Evolutionary conservation across 2,113 vertebrate genomes (phyloP).

Genomic region (Callochromis pleurospilus): DNA sequence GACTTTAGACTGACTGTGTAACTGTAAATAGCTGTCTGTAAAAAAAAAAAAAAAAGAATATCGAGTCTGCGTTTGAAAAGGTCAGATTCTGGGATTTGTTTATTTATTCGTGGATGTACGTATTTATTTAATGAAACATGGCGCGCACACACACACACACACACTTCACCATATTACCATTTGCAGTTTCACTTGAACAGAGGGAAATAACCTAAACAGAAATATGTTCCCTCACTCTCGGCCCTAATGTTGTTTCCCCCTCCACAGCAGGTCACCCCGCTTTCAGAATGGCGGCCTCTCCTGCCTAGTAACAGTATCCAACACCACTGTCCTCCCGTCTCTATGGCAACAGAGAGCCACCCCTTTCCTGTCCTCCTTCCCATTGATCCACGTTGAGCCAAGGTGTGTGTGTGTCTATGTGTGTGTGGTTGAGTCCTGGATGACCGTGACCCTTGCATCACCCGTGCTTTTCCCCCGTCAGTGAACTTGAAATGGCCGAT

Average conservation of each 20-base stretch:
- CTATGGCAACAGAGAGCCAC: conserved; percentile 71
- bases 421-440: background rate
- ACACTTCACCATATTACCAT: background rate
- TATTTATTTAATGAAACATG: background rate
- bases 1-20: background rate
- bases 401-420: background rate
- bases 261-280: conserved; percentile 11
- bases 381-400: conserved; percentile 27
- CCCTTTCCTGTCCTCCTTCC: conserved; percentile 33
- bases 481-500: background rate
- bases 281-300: conserved; percentile 32
- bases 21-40: background rate
- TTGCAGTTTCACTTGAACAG: background rate
- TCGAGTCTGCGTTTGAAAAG: background rate
- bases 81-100: background rate
- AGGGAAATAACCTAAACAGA: background rate
- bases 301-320: conserved; percentile 67
- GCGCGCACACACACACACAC: background rate
- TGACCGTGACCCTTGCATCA: conserved; percentile 39
- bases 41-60: background rate
- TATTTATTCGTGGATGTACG: background rate
- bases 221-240: background rate
- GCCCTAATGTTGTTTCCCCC: conserved; percentile 27
- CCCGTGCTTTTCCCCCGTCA: background rate
- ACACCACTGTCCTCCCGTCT: conserved; percentile 69